Evolutionary conservation across 1,140 invertebrate genomes (phyloP).

Genomic region (Probaryconus sp.): DNA sequence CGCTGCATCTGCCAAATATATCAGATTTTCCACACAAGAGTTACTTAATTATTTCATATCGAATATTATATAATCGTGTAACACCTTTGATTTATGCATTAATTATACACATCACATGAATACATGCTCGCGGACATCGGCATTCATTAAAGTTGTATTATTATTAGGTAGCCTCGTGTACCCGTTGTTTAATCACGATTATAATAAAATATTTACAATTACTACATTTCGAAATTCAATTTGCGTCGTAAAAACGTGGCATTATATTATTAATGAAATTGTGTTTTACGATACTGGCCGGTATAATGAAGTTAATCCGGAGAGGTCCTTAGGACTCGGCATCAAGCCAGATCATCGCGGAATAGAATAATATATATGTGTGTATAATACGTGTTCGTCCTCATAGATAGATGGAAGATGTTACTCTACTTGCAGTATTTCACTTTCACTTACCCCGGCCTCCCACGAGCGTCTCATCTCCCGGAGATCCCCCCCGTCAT

Average conservation of each 20-base stretch:
- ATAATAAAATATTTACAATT: slow-evolving; percentile 30
- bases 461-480: slow-evolving; percentile 73
- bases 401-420: slow-evolving; percentile 63
- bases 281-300: slow-evolving; percentile 31
- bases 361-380: neutral
- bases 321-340: slow-evolving; percentile 8
- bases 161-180: slow-evolving; percentile 1
- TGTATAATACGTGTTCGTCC: neutral
- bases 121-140: neutral
- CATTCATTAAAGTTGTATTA: slow-evolving; percentile 20
- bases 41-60: too few species aligned
- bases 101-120: slow-evolving; percentile 5
- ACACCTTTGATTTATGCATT: slow-evolving; percentile 1
- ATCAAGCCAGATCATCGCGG: slow-evolving; percentile 5
- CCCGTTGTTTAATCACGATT: neutral
- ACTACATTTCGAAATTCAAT: slow-evolving; percentile 38
- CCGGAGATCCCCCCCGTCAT: slow-evolving; percentile 60
- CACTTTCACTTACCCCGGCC: slow-evolving; percentile 75
- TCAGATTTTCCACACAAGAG: too few species aligned
- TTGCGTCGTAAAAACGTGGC: slow-evolving; percentile 7
- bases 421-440: slow-evolving; percentile 74
- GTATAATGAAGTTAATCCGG: slow-evolving; percentile 13
- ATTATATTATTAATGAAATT: slow-evolving; percentile 48
- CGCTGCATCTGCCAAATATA: too few species aligned
- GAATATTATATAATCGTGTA: neutral